These are phyloP conservation scores for Microcebus griseorufus DNA, from an alignment of 2,113 vertebrate genomes.

Conservation along the genomic window DNA sequence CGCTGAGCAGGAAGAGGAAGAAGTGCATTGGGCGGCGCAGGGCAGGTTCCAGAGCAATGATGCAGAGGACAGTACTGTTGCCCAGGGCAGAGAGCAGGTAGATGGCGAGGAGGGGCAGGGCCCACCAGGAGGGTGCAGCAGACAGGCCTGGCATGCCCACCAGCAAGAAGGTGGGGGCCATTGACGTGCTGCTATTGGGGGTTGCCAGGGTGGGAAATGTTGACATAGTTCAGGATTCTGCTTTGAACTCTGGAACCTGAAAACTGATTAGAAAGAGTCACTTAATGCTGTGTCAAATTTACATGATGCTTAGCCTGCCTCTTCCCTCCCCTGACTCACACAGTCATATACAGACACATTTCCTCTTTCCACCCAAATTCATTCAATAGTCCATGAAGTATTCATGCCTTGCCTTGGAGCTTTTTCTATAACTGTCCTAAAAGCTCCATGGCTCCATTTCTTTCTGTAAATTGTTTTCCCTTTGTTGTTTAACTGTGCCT, in stretches of 20 bases:
- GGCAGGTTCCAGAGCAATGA: slow-evolving; percentile 53
- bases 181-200: slow-evolving; percentile 39
- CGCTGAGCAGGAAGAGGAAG: slow-evolving; percentile 70
- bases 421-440: neutral
- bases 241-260: slow-evolving; percentile 20
- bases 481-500: neutral
- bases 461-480: neutral
- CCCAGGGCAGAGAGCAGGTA: slow-evolving; percentile 70
- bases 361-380: neutral
- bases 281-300: neutral
- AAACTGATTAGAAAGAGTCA: slow-evolving; percentile 48
- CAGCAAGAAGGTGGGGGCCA: slow-evolving; percentile 69
- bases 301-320: neutral
- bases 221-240: slow-evolving; percentile 41
- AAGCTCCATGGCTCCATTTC: neutral
- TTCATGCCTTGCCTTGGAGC: neutral
- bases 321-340: neutral
- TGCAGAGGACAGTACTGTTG: slow-evolving; percentile 68
- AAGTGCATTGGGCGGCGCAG: slow-evolving; percentile 73
- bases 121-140: slow-evolving; percentile 63
- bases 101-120: slow-evolving; percentile 16
- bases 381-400: neutral
- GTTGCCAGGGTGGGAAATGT: neutral
- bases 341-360: accelerated
- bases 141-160: slow-evolving; percentile 72